Evolutionary conservation across 2,888 invertebrate species (phyloP), one percentile per base, ranked within the genome.

Genomic region (Drosophila quinaria): DNA sequence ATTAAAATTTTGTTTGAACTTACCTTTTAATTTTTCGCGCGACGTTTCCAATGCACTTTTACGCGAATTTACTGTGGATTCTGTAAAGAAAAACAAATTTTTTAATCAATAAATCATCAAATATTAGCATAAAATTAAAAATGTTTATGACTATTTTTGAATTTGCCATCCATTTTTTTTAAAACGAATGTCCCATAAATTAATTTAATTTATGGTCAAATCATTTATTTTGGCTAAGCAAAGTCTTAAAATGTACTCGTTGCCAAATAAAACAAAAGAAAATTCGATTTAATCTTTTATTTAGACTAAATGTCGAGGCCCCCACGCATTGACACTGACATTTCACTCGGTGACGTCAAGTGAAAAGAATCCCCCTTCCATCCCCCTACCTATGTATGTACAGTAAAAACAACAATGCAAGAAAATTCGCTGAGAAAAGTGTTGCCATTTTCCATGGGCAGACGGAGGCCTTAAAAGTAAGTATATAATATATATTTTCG

Each of bases 281-380:
- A 65, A 54, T 55, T 52, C 55, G 70, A 31, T 61, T 64, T 58
- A 63, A 56, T 63, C 69, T 64, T 58, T 70, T 73, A 68, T 78
- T 77, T 68, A 68, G 42, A 63, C 54, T 47, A 66, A 68, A 70
- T 77, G 72, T 70, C 66, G 56, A 50, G 74, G 67, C 84, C 72
- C 90, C 89, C 83, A 89, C 87, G 67, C 82, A 63, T 68, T 84
- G 90, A 88, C 89, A 87, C 78, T 89, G 89, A 89, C 89, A 89
- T 90, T 89, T 84, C 74, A 77, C 68, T 74, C 49, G 59, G 73
- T 84, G 80, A 81, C 80, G 78, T 80, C 82, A 81, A 68, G 33
- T 47, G 47, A 70, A 68, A 49, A 46, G 58, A 65, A 61, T 60
- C 46, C 60, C 49, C 54, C 50, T n/a, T n/a, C 37, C 37, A 55